These are phyloP conservation scores for Antedon mediterranea DNA, from an alignment of 53 echinoderm and acorn worm species.

Conservation along the genomic window DNA sequence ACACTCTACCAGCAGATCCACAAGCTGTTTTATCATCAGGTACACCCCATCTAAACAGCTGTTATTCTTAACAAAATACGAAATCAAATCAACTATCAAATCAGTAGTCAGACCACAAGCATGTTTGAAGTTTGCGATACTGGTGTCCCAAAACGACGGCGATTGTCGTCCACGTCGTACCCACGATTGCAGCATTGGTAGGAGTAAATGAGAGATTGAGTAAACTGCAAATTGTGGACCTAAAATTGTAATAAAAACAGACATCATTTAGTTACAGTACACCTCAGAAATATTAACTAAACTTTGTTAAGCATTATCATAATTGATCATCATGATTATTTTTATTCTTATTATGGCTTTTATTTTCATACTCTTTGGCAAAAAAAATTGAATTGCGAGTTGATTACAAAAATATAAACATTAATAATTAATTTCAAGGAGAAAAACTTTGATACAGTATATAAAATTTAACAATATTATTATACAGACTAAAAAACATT, in stretches of 20 bases:
- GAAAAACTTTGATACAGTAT: too few species aligned
- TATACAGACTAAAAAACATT: too few species aligned
- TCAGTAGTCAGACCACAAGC: constrained; percentile 95
- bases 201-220: constrained; percentile 76
- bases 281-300: too few species aligned
- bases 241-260: constrained; percentile 7
- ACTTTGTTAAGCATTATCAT: too few species aligned
- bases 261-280: background rate
- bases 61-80: constrained; percentile 23
- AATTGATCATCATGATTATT: too few species aligned
- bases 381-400: too few species aligned
- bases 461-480: too few species aligned
- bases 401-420: too few species aligned
- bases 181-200: constrained; percentile 96
- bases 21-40: constrained; percentile 71
- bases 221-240: constrained; percentile 87
- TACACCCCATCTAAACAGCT: constrained; percentile 48
- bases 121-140: constrained; percentile 88
- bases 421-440: too few species aligned
- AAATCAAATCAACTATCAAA: constrained; percentile 75
- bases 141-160: constrained; percentile 70
- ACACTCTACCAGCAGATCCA: constrained; percentile 90
- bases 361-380: too few species aligned
- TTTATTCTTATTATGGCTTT: too few species aligned
- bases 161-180: constrained; percentile 82